Evolutionary conservation across 2,113 vertebrate species (phyloP).

Genomic region (Genyomyrus donnyi): DNA sequence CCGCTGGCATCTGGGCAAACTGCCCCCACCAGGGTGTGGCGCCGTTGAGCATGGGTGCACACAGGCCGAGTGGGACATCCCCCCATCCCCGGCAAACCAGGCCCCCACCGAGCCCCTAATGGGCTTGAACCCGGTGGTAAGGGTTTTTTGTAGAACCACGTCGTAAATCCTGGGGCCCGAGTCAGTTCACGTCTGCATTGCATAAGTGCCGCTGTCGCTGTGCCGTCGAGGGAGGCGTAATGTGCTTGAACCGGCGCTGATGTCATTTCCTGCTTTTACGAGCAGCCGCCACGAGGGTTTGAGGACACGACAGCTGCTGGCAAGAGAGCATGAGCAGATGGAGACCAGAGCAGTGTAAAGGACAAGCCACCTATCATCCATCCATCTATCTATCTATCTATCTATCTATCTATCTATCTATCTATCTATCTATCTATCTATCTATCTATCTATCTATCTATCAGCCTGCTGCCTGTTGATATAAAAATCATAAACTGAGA

Average conservation of each 20-base stretch:
- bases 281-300: not conserved
- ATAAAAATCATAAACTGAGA: not conserved
- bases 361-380: not conserved
- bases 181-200: not conserved
- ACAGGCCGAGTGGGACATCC: not conserved
- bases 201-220: not conserved
- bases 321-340: not conserved
- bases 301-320: not conserved
- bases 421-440: not conserved
- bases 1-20: not conserved
- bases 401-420: not conserved
- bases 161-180: constrained; percentile 9
- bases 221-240: not conserved
- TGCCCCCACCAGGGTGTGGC: not conserved
- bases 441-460: not conserved
- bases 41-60: not conserved
- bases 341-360: not conserved
- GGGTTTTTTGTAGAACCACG: not conserved
- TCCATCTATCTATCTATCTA: not conserved
- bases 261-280: constrained; percentile 18
- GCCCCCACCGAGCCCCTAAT: not conserved
- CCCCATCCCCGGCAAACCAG: not conserved
- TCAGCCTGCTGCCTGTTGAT: not conserved
- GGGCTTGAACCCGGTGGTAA: not conserved
- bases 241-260: not conserved